These are phyloP conservation scores for Acromyrmex charruanus DNA, from an alignment of 1,140 invertebrate genomes.

Conservation along the genomic window DNA sequence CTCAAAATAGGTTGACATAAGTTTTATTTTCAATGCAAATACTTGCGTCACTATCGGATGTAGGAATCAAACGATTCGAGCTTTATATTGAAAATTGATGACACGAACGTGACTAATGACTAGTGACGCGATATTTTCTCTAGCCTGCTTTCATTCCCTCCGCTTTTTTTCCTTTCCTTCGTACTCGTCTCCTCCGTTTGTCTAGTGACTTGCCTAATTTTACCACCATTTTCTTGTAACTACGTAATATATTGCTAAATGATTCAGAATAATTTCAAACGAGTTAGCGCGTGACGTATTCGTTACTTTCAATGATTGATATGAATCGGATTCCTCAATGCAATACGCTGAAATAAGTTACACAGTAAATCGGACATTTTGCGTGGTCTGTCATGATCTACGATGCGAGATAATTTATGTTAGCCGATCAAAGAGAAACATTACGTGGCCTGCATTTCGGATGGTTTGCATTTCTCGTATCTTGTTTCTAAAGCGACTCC, in stretches of 20 bases:
- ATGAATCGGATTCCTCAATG: background rate
- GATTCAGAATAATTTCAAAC: background rate
- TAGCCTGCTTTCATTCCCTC: background rate
- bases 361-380: background rate
- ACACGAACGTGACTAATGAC: conserved; percentile 71
- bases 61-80: conserved; percentile 5
- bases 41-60: background rate
- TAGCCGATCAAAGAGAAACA: background rate
- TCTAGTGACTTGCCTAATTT: conserved; percentile 56
- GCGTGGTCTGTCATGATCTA: background rate
- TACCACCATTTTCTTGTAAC: conserved; percentile 32
- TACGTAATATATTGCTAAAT: conserved; percentile 22
- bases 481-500: conserved; percentile 27
- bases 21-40: conserved; percentile 15
- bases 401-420: background rate
- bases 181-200: conserved; percentile 5
- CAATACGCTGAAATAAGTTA: conserved; percentile 1
- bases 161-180: background rate
- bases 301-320: background rate
- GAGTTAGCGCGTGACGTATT: background rate
- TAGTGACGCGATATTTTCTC: conserved; percentile 33
- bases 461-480: conserved; percentile 18
- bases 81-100: conserved; percentile 63
- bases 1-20: background rate
- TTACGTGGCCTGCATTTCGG: conserved; percentile 11